These are phyloP conservation scores for Pseudomyrmex dendroicus DNA, from an alignment of 1,140 invertebrate genomes.

Conservation along the genomic window DNA sequence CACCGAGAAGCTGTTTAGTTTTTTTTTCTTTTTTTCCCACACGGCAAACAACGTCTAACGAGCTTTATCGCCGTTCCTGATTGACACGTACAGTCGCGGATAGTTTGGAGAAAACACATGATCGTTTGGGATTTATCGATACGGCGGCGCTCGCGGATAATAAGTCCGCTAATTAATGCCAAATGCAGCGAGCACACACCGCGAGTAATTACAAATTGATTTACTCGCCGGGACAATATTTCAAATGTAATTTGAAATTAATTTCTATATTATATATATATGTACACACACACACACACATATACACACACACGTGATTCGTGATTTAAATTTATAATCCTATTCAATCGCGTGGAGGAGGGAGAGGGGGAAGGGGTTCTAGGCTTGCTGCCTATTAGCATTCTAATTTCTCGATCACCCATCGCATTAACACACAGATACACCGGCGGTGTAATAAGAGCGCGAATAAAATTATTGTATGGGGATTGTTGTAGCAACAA, in stretches of 20 bases:
- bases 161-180: constrained; percentile 57
- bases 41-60: too few relatives aligned
- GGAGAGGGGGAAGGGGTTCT: constrained; percentile 8
- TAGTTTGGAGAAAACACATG: not conserved
- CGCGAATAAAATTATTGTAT: constrained; percentile 35
- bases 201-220: constrained; percentile 73
- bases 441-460: constrained; percentile 26
- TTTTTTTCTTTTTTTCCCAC: too few relatives aligned
- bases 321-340: constrained; percentile 74
- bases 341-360: constrained; percentile 54
- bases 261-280: constrained; percentile 58
- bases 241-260: constrained; percentile 70
- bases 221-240: constrained; percentile 62
- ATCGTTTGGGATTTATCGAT: constrained; percentile 24
- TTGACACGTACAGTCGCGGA: not conserved
- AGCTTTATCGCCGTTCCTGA: not conserved
- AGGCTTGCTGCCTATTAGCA: constrained; percentile 67
- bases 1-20: not conserved
- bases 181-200: constrained; percentile 36
- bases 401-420: constrained; percentile 65
- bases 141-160: constrained; percentile 32
- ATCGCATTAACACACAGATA: constrained; percentile 61
- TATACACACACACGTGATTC: constrained; percentile 31
- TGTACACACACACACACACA: too few relatives aligned
- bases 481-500: too few relatives aligned